Percentiles rank a stretch among this genome's conserved stretches.
phyloP scores from a whole-genome alignment of 1,140 invertebrate species.

The Dolichoris vasculosae region DNA sequence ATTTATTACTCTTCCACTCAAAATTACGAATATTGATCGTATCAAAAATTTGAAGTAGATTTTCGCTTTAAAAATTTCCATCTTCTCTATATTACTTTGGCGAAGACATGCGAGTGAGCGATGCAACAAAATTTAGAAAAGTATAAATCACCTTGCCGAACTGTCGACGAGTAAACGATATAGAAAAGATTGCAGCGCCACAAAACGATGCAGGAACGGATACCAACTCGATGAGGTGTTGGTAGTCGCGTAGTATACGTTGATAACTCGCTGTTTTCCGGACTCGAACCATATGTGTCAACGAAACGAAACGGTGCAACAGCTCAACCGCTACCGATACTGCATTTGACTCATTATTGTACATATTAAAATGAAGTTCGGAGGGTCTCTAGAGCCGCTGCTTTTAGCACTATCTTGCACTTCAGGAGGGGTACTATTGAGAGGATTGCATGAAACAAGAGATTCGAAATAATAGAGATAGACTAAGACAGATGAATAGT shows the following conservation, averaged over 20 bases:
- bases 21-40: background rate
- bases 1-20: background rate
- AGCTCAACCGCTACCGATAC: no score
- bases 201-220: no score
- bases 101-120: no score
- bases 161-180: no score
- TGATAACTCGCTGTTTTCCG: background rate
- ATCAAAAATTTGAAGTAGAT: no score
- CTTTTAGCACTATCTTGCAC: background rate
- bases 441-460: constrained; percentile 26
- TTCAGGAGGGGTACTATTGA: constrained; percentile 29
- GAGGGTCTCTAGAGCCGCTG: constrained; percentile 22
- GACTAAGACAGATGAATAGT: constrained; percentile 20
- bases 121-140: no score
- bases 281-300: background rate
- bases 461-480: constrained; percentile 38
- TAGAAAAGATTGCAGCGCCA: no score
- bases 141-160: no score
- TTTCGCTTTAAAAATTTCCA: background rate
- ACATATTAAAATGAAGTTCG: constrained; percentile 62
- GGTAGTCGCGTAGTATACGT: background rate
- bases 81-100: background rate
- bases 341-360: constrained; percentile 60
- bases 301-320: constrained; percentile 1
- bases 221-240: no score